Base-by-base conservation (phyloP, 2,113 vertebrate genomes). In the Manacus vitellinus region DNA sequence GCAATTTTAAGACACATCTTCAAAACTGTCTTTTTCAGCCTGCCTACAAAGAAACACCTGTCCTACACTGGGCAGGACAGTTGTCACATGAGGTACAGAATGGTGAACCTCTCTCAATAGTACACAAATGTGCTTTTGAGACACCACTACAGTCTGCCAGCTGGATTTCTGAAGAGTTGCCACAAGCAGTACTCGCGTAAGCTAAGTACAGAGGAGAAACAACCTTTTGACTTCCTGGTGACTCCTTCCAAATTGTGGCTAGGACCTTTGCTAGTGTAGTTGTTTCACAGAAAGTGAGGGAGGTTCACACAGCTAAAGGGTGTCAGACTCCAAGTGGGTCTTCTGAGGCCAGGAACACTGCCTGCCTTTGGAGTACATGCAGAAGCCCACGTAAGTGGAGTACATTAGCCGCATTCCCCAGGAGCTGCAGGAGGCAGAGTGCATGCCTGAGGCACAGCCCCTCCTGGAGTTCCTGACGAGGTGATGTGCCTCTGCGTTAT, bases 341-440 rank as follows among this genome's bases (percentile, higher is more conserved):
- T 95, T 90, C 47, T 51, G 33, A 85, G 90, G 68, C 68, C 55
- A 77, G 67, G 19, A 94, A 23, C n/a, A 16, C 12, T 2, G 1
- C 33, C 30, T 85, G 17, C 10, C 3, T 68, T 72, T 87, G 39
- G 31, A 73, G 54, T 14, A 30, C 51, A 22, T 28, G 54, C 17
- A 39, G 49, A 72, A 88, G 47, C 82, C 56, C 14, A 6, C 37
- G 10, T 44, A 51, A 94, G 20, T 12, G 24, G 28, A 84, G 55
- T 68, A 49, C 68, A 75, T 84, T 88, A 93, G 30, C 72, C 33
- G 44, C 61, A 17, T 65, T 93, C 59, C 74, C 47, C 72, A 67
- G 56, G 88, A 90, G 37, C 59, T 94, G 63, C 19, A 41, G 47
- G 30, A 94, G 76, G 72, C 59, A 95, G 88, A 95, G 72, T 65